A percentile compares a stretch with the other conserved stretches of the same genome.
phyloP scores from a whole-genome alignment of 2,888 invertebrate species.

The Cistogaster globosa region DNA sequence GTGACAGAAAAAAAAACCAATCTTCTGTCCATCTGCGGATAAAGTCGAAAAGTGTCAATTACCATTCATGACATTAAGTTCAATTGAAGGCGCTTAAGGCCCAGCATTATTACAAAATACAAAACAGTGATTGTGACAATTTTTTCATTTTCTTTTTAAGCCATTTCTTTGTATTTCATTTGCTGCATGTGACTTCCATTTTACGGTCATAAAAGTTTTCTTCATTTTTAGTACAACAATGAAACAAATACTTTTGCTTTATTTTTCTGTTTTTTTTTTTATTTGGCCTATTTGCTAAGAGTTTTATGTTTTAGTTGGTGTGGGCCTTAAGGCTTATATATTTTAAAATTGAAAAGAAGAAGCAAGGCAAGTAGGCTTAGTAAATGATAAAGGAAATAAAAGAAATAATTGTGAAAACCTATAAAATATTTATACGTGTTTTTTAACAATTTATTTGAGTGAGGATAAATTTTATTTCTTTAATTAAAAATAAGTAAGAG shows the following conservation, averaged over 20 bases:
- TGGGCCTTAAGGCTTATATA: slow-evolving; percentile 5
- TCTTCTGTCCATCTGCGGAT: slow-evolving; percentile 21
- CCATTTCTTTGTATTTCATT: not conserved
- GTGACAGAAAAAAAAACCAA: not conserved
- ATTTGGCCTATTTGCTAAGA: slow-evolving; percentile 14
- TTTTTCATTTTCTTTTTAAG: not conserved
- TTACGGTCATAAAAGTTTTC: slow-evolving; percentile 35
- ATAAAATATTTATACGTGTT: too few species aligned
- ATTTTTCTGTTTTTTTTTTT: not conserved
- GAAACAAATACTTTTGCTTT: not conserved
- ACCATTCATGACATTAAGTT: slow-evolving; percentile 66
- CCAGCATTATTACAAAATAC: slow-evolving; percentile 53
- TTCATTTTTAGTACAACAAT: not conserved
- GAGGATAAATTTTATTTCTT: too few species aligned
- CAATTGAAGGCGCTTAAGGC: slow-evolving; percentile 65
- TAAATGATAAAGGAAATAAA: not conserved
- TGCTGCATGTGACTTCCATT: slow-evolving; percentile 9
- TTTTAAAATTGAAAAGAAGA: not conserved
- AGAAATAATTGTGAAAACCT: not conserved
- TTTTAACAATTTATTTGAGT: too few species aligned
- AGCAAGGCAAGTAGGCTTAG: not conserved
- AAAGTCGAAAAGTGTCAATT: slow-evolving; percentile 64
- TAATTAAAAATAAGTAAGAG: too few species aligned
- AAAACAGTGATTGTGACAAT: slow-evolving; percentile 60
- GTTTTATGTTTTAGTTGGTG: not conserved